Base-by-base conservation (phyloP, 1,140 invertebrate genomes). In the Drosophila melanica region DNA sequence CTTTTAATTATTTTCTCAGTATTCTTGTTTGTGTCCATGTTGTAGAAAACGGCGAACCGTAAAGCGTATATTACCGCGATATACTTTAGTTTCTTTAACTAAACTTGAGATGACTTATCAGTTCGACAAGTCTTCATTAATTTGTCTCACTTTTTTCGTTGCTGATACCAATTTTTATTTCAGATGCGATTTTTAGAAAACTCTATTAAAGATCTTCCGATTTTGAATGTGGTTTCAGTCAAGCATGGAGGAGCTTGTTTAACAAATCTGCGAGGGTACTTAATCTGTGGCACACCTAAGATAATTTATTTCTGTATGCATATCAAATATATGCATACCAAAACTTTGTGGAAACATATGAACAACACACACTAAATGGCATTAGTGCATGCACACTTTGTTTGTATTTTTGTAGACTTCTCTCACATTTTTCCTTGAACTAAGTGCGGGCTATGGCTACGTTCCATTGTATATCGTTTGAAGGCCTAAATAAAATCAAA, bases 381-480 rank as follows among this genome's bases (percentile, higher is more conserved):
- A 44, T 5, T 20, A 59, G 57, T 59, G 12, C 30, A 45, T 59
- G 57, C 35, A 33, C 27, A 20, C 41, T 59, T 16, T 16, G 39
- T 27, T 20, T 33, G 44, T 48, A 20, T 3, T 48, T 18, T 51
- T 27, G n/a, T 7, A 45, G 35, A 63, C 23, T 51, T 74, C 70
- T 68, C 70, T 54, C 42, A 60, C 20, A 59, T 48, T 57, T 67
- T 60, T 67, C 47, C 39, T 53, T 45, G 18, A 63, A 45, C 30
- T 50, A 20, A 45, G 18, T 9, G 23, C 33, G 41, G n/a, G 47
- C 45, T 44, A 53, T 14, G 18, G 14, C 23, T 55, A 41, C 37
- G 42, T 44, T 53, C 84, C 53, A 79, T 87, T 89, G 82, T 87
- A 66, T 69, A 82, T 76, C 82, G 69, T 87, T 87, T 87, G 66